Conservation (phyloP, 2,797 vertebrate species). For the Channa striata region DNA sequence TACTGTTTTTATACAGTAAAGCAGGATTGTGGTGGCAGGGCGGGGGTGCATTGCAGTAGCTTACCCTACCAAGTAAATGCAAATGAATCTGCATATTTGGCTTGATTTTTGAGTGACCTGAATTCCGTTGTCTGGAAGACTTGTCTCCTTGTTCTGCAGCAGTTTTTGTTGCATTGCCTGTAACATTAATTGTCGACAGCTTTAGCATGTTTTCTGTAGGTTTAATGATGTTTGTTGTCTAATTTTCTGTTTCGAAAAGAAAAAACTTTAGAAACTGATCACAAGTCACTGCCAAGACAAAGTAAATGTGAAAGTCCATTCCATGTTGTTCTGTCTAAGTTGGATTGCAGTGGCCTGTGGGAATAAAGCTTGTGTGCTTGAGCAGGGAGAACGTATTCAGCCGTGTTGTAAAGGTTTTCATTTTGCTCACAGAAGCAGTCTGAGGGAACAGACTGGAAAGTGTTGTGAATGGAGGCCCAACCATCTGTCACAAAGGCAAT, state of each 20-base stretch:
- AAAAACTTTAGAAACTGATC: too few species aligned
- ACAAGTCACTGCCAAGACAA: constrained; percentile 13
- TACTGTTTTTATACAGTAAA: constrained; percentile 62
- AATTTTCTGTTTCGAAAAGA: background rate
- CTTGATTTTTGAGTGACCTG: constrained; percentile 75
- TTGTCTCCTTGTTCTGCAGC: constrained; percentile 43
- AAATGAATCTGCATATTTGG: constrained; percentile 72
- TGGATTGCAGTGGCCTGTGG: constrained; percentile 51
- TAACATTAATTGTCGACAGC: background rate
- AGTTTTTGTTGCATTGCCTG: constrained; percentile 21
- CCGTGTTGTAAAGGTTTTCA: constrained; percentile 70
- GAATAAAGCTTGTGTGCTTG: constrained; percentile 57
- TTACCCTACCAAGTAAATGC: constrained; percentile 56
- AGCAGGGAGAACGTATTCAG: constrained; percentile 68
- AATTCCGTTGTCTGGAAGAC: constrained; percentile 69
- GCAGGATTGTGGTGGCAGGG: constrained; percentile 11
- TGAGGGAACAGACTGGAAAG: constrained; percentile 69
- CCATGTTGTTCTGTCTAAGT: constrained; percentile 44
- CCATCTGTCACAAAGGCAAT: constrained; percentile 71
- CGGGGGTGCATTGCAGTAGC: constrained; percentile 52
- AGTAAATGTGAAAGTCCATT: constrained; percentile 41
- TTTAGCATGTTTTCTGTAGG: background rate
- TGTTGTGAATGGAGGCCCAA: constrained; percentile 68
- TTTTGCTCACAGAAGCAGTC: constrained; percentile 75
- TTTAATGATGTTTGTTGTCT: constrained; percentile 2